Evolutionary conservation across 1,140 invertebrate species (phyloP).

Genomic region (Drosophila auraria): DNA sequence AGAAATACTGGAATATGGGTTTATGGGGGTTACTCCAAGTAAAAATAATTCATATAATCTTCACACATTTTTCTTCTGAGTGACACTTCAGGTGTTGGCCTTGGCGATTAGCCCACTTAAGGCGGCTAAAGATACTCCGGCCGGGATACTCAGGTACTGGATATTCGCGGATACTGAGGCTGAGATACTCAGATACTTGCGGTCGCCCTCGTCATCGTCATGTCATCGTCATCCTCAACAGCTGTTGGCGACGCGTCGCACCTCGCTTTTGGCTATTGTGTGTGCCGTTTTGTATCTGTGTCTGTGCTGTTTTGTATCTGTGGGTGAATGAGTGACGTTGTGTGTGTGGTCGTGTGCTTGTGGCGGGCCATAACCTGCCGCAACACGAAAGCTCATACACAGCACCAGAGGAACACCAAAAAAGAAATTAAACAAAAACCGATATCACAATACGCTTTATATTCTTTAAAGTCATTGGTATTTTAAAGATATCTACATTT

Average conservation of each 20-base stretch:
- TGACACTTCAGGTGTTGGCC: neutral
- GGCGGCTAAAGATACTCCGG: slow-evolving; percentile 11
- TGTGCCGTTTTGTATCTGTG: slow-evolving; percentile 35
- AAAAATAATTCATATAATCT: too few relatives aligned
- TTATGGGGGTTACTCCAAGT: neutral
- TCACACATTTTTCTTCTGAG: too few relatives aligned
- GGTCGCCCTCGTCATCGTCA: slow-evolving; percentile 62
- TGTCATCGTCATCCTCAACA: slow-evolving; percentile 39
- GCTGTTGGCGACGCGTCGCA: slow-evolving; percentile 61
- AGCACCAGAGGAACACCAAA: slow-evolving; percentile 13
- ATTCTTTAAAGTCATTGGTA: too few relatives aligned
- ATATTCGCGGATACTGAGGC: neutral
- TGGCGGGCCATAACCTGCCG: slow-evolving; percentile 71
- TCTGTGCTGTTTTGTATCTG: slow-evolving; percentile 34
- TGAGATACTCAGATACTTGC: slow-evolving; percentile 35
- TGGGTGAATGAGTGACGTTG: slow-evolving; percentile 39
- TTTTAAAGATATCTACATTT: too few relatives aligned
- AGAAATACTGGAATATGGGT: neutral
- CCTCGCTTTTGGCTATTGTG: slow-evolving; percentile 68
- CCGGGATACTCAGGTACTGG: neutral
- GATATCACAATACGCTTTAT: slow-evolving; percentile 4
- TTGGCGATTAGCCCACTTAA: slow-evolving; percentile 35
- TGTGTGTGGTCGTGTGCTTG: slow-evolving; percentile 47
- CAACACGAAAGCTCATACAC: slow-evolving; percentile 61
- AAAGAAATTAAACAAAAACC: neutral